These are phyloP conservation scores for Pseudeuparius sepicola DNA, from an alignment of 2,888 invertebrate species.

Conservation along the genomic window DNA sequence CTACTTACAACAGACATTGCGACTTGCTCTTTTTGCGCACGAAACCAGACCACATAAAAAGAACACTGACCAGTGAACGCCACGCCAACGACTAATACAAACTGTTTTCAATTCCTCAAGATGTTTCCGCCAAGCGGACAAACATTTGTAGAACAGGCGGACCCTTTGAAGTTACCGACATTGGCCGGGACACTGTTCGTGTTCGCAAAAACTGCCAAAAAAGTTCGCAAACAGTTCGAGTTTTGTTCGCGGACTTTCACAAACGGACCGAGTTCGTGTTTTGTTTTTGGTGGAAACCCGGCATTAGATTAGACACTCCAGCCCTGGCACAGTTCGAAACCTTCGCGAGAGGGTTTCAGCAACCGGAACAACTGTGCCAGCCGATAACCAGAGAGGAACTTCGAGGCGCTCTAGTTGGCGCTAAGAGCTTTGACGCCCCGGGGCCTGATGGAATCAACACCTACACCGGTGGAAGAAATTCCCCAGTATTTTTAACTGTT, in stretches of 20 bases:
- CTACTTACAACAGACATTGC: conserved; percentile 2
- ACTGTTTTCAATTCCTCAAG: background rate
- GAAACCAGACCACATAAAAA: conserved; percentile 2
- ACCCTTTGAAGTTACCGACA: conserved; percentile 2
- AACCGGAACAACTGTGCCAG: no score
- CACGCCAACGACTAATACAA: background rate
- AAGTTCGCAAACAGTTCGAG: conserved; percentile 1
- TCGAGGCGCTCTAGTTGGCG: no score
- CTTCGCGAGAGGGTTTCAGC: no score
- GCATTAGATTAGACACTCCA: no score
- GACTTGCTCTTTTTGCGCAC: conserved; percentile 3
- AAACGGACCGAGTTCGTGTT: conserved; percentile 3
- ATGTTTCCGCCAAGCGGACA: conserved; percentile 2
- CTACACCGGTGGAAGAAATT: no score
- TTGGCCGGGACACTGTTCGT: conserved; percentile 2
- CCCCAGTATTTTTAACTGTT: no score
- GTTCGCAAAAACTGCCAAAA: background rate
- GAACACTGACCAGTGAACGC: no score
- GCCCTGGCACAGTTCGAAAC: no score
- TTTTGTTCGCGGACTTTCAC: background rate
- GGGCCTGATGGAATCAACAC: no score
- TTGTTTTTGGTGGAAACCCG: conserved; percentile 2
- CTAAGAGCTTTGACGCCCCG: no score
- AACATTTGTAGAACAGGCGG: conserved; percentile 1
- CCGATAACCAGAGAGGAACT: no score